Percentiles rank a stretch among this genome's conserved stretches.
phyloP scores from a whole-genome alignment of 2,113 vertebrate genomes.

The Gallinago undulata region DNA sequence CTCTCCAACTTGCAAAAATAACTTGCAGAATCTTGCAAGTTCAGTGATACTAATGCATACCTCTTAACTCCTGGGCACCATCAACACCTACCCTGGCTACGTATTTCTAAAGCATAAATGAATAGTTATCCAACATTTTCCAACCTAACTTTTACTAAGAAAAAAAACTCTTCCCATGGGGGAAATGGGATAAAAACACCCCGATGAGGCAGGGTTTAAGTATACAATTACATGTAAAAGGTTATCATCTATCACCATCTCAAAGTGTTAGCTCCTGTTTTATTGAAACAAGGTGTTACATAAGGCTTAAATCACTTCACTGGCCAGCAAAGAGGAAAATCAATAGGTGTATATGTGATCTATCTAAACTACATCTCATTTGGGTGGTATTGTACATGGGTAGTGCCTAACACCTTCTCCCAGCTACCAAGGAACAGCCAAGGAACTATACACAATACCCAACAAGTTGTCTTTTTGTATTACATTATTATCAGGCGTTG shows the following conservation, averaged over 20 bases:
- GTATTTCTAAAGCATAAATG: background rate
- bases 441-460: background rate
- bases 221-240: background rate
- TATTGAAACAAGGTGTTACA: slow-evolving; percentile 10
- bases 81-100: background rate
- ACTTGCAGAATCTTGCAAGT: background rate
- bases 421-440: background rate
- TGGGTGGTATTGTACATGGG: background rate
- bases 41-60: background rate
- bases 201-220: background rate
- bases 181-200: background rate
- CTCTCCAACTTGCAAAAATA: background rate
- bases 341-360: background rate
- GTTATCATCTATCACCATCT: slow-evolving; percentile 4
- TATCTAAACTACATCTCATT: background rate
- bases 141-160: background rate
- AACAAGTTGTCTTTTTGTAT: background rate
- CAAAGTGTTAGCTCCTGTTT: background rate
- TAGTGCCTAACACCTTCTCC: background rate
- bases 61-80: background rate
- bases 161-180: background rate
- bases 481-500: accelerated
- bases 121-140: background rate
- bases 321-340: background rate
- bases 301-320: background rate